Evolutionary conservation across 2,113 vertebrate genomes (phyloP), one percentile per base, ranked within the genome.

Genomic region (Heterotilapia buettikoferi): DNA sequence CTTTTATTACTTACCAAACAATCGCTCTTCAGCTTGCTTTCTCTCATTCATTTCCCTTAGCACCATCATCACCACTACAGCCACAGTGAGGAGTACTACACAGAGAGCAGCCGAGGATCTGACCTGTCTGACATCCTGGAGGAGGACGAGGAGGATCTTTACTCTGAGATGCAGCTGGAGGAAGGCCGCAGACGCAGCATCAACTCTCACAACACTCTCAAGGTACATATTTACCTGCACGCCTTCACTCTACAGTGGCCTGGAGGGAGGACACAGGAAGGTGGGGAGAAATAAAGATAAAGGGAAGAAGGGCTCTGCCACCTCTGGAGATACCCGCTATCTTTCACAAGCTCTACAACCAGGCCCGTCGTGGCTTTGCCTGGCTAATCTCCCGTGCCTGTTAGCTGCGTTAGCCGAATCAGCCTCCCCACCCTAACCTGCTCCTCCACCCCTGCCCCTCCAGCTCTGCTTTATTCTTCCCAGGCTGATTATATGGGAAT

Each of bases 61-160:
- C 96, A 97, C 8, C 93, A 98, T 96, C 96, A 98, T 96, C 96
- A 97, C 14, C 97, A 97, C 89, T 98, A 97, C 91, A 97, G 97
- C 95, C 98, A 98, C 16, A 97, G 97, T 9, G 99, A 99, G 3
- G 98, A 98, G 82, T 98, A 99, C 92, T 97, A 98, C 57, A 99
- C 98, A 0, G 99, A 99, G 95, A 99, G 98, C 95, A 99, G 99
- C 94, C 97, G 98, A 3, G 98, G 99, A 1, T 99, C 99, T 0
- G 99, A 99, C 95, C 94, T 99, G 71, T 99, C 98, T 0, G 99
- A 99, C 96, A 99, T 99, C 78, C 97, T 99, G 97, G 99, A 99
- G 94, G 99, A 99, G 91, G 99, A 99, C 1, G 99, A 99, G 96
- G 99, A 99, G 78, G 99, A 99, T 82, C 97, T 99, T 2, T 99